These are phyloP conservation scores for Coptodon bakossiorum DNA, from an alignment of 2,113 vertebrate genomes.

Conservation along the genomic window DNA sequence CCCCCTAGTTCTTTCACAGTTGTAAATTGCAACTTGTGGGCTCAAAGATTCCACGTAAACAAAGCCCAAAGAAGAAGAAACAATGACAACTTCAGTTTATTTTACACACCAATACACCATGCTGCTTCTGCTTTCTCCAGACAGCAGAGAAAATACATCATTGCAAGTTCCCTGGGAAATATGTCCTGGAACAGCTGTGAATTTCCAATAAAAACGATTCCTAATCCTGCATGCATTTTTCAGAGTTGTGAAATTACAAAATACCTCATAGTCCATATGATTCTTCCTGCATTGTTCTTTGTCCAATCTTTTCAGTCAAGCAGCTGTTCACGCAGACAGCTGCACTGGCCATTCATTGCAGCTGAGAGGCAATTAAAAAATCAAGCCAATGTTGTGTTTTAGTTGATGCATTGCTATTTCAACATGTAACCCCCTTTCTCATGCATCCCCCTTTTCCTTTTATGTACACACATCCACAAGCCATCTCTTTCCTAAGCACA, in stretches of 20 bases:
- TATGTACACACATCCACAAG: background rate
- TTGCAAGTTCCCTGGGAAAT: constrained; percentile 52
- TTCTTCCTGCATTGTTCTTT: constrained; percentile 47
- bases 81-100: constrained; percentile 21
- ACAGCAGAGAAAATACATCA: constrained; percentile 44
- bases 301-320: constrained; percentile 56
- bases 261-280: constrained; percentile 50
- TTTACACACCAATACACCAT: background rate
- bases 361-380: constrained; percentile 65
- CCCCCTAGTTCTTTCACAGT: constrained; percentile 31
- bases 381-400: constrained; percentile 73
- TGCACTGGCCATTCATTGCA: constrained; percentile 62
- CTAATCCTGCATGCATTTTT: constrained; percentile 58
- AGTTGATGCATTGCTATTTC: constrained; percentile 74
- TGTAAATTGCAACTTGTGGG: constrained; percentile 46
- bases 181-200: constrained; percentile 45
- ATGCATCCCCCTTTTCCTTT: constrained; percentile 21
- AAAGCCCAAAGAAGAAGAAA: constrained; percentile 12
- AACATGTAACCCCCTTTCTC: constrained; percentile 64
- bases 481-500: background rate
- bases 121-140: constrained; percentile 18
- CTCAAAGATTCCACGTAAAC: constrained; percentile 27
- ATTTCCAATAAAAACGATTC: constrained; percentile 49
- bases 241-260: constrained; percentile 60
- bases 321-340: constrained; percentile 75